These are phyloP conservation scores for Sinocyclocheilus grahami DNA, from an alignment of 2,113 vertebrate genomes.

Conservation along the genomic window DNA sequence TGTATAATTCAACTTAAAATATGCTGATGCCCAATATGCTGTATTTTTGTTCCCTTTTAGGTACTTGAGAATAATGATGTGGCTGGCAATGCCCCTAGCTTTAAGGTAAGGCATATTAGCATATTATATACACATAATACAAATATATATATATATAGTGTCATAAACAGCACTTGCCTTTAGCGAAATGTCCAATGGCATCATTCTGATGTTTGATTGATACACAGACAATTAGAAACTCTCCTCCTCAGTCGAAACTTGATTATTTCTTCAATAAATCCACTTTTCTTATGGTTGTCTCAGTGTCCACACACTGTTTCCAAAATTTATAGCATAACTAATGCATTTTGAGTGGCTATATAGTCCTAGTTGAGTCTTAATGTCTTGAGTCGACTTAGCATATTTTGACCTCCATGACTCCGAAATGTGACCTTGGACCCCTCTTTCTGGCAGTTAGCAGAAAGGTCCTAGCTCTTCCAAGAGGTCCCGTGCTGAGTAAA, in stretches of 20 bases:
- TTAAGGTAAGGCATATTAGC: conserved; percentile 63
- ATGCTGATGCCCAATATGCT: not conserved
- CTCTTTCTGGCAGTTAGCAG: not conserved
- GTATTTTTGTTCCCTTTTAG: conserved; percentile 12
- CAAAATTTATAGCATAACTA: not conserved
- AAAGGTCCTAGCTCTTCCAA: not conserved
- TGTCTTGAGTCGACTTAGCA: not conserved
- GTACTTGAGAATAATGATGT: conserved; percentile 20
- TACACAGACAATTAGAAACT: not conserved
- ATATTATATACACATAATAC: not conserved
- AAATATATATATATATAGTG: not conserved
- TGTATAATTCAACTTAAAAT: not conserved
- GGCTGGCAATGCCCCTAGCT: conserved; percentile 55
- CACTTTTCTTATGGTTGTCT: not conserved
- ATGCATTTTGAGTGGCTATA: not conserved
- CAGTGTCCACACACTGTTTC: not conserved
- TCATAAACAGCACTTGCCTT: conserved; percentile 65
- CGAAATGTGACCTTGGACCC: not conserved
- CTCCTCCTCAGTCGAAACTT: conserved; percentile 8
- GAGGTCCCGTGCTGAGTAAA: conserved; percentile 49
- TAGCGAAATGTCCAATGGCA: conserved; percentile 57
- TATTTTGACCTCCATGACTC: not conserved
- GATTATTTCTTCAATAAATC: not conserved
- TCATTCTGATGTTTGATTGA: conserved; percentile 67
- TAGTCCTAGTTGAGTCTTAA: not conserved